Percentiles rank a stretch among this genome's conserved stretches.
Conservation (phyloP, 2,113 vertebrate species). For the Burhinus oedicnemus region DNA sequence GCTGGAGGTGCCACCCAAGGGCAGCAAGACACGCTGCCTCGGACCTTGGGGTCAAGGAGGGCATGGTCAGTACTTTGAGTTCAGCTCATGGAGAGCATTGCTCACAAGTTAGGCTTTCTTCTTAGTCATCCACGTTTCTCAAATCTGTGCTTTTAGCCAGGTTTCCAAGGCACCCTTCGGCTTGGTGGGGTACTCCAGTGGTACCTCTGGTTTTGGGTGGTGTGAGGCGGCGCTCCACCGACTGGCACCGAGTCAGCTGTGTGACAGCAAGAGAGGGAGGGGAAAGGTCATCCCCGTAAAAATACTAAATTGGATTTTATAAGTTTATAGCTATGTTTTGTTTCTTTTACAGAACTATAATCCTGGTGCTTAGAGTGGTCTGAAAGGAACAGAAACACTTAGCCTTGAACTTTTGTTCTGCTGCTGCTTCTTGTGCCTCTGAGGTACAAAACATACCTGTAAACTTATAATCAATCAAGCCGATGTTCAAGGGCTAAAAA, state of each 20-base stretch:
- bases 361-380: constrained; percentile 66
- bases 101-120: not conserved
- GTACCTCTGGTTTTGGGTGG: not conserved
- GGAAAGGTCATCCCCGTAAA: not conserved
- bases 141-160: not conserved
- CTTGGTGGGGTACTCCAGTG: not conserved
- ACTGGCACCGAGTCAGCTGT: not conserved
- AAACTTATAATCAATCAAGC: constrained; percentile 59
- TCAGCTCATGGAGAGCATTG: not conserved
- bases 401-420: constrained; percentile 73
- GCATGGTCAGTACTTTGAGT: not conserved
- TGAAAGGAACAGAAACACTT: constrained; percentile 75
- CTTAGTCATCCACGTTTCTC: not conserved
- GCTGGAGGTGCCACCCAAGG: not conserved
- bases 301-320: constrained; percentile 43
- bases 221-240: accelerated
- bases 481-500: not conserved
- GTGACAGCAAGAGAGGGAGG: not conserved
- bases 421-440: constrained; percentile 65
- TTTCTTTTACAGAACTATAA: constrained; percentile 68
- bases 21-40: accelerated
- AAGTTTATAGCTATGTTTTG: constrained; percentile 66
- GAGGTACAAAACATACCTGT: constrained; percentile 70
- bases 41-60: not conserved
- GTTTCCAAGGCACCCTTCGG: not conserved